Conservation (phyloP, 2,113 vertebrate species). For the Tympanuchus pallidicinctus region DNA sequence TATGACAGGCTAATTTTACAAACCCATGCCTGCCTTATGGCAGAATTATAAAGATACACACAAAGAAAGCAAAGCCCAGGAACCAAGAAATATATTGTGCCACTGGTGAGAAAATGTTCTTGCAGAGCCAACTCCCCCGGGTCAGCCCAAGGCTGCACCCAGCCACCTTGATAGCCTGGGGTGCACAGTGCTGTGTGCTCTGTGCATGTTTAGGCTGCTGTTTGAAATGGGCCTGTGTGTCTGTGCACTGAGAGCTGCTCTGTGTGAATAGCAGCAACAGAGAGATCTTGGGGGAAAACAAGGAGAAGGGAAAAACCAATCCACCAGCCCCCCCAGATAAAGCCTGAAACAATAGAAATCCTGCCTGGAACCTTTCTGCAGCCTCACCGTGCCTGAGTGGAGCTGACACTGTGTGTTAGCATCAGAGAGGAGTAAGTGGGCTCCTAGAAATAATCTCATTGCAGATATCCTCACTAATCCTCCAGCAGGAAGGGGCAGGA, state of each 20-base stretch:
- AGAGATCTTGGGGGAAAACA: background rate
- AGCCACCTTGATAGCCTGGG: background rate
- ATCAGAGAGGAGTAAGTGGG: background rate
- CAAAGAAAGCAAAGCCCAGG: conserved; percentile 12
- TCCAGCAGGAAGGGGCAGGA: background rate
- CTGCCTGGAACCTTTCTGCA: background rate
- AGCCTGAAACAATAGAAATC: background rate
- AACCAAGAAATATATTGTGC: background rate
- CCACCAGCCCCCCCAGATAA: background rate
- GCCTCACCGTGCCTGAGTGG: background rate
- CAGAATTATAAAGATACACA: conserved; percentile 56
- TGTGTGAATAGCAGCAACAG: background rate
- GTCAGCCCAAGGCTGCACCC: conserved; percentile 29
- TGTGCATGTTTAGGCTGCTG: conserved; percentile 21
- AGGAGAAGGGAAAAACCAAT: background rate
- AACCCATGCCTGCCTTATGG: conserved; percentile 58
- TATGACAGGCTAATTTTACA: conserved; percentile 73
- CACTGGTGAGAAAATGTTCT: conserved; percentile 40
- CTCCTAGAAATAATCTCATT: conserved; percentile 45
- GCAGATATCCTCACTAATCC: background rate
- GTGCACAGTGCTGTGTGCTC: background rate
- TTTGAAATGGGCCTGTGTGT: background rate
- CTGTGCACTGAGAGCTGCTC: background rate
- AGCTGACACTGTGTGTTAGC: background rate
- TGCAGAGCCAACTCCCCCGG: background rate